Evolutionary conservation across 2,797 vertebrate genomes (phyloP).

Genomic region (Acrossocheilus fasciatus): DNA sequence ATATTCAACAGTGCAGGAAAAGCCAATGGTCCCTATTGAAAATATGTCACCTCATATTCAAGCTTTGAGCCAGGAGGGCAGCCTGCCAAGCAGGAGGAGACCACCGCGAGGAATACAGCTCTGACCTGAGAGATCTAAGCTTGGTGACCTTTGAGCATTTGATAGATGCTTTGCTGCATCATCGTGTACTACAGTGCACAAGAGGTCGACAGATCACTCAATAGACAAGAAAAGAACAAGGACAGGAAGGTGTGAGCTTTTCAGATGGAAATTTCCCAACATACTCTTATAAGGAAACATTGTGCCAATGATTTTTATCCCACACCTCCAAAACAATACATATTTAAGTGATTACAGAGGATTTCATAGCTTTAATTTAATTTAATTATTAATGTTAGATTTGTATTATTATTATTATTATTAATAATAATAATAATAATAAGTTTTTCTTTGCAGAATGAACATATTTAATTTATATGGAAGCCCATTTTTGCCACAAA

Average conservation of each 20-base stretch:
- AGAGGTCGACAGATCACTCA: constrained; percentile 51
- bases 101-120: constrained; percentile 63
- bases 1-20: constrained; percentile 77
- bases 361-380: neutral
- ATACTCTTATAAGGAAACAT: neutral
- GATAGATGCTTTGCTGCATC: constrained; percentile 69
- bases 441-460: neutral
- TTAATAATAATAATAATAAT: neutral
- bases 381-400: neutral
- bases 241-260: constrained; percentile 22
- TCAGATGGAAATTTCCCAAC: constrained; percentile 8
- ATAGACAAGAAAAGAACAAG: constrained; percentile 28
- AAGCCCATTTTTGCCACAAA: neutral
- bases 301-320: neutral
- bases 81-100: constrained; percentile 63
- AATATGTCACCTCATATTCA: constrained; percentile 77
- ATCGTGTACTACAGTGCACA: constrained; percentile 56
- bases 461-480: neutral
- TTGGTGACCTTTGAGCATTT: constrained; percentile 68
- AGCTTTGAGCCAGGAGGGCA: constrained; percentile 67
- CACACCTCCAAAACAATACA: neutral
- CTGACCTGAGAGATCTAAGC: constrained; percentile 61
- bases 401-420: neutral
- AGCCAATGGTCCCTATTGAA: constrained; percentile 79
- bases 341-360: neutral